phyloP scores from a whole-genome alignment of 2,113 vertebrate genomes.

The Polypterus bichir region DNA sequence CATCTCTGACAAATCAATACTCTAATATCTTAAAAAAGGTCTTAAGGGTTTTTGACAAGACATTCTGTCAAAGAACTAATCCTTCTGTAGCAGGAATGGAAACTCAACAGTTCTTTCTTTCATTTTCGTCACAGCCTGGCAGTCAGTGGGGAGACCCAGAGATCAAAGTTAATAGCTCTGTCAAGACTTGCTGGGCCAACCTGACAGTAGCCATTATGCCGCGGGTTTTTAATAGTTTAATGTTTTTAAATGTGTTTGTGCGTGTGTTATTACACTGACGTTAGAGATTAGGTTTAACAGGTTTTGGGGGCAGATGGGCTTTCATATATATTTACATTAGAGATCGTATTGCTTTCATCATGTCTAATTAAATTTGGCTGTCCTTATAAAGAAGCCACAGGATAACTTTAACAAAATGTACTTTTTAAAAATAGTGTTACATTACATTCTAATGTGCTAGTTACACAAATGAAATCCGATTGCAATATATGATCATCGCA shows the following conservation, averaged over 20 bases:
- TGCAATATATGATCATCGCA: too few relatives aligned
- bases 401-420: too few relatives aligned
- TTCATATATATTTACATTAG: too few relatives aligned
- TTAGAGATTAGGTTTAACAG: too few relatives aligned
- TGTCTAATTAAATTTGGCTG: too few relatives aligned
- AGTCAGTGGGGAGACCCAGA: slow-evolving; percentile 13
- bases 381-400: too few relatives aligned
- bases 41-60: slow-evolving; percentile 25
- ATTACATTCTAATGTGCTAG: too few relatives aligned
- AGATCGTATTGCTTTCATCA: too few relatives aligned
- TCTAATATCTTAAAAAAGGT: slow-evolving; percentile 17
- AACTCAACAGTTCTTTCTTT: slow-evolving; percentile 29
- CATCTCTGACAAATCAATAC: slow-evolving; percentile 24
- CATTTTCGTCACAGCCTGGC: slow-evolving; percentile 17
- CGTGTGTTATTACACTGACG: neutral
- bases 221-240: slow-evolving; percentile 12
- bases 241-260: neutral
- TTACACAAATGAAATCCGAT: too few relatives aligned
- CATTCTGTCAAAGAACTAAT: slow-evolving; percentile 25
- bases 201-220: slow-evolving; percentile 14
- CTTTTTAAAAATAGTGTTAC: too few relatives aligned
- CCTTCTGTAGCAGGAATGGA: slow-evolving; percentile 19
- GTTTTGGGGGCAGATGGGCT: too few relatives aligned
- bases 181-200: slow-evolving; percentile 21
- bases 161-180: slow-evolving; percentile 36